A percentile compares a stretch with the other conserved stretches of the same genome.
phyloP scores from a whole-genome alignment of 2,888 invertebrate genomes.

The Lutraria lutraria region DNA sequence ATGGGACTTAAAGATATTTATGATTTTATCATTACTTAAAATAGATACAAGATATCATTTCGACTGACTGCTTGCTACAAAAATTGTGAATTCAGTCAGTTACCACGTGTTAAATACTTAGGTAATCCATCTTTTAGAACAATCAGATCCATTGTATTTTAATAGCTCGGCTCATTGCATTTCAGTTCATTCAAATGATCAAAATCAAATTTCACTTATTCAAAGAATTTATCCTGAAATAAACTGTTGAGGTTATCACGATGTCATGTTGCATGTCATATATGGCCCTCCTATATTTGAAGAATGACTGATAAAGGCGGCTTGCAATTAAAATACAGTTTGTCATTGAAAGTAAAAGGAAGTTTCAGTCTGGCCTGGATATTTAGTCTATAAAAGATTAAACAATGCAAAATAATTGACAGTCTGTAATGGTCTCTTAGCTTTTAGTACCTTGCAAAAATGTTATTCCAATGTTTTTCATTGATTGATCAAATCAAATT shows the following conservation, averaged over 20 bases:
- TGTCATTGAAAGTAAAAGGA: conserved; percentile 14
- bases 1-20: neutral
- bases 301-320: conserved; percentile 25
- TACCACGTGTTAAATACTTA: neutral
- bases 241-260: conserved; percentile 18
- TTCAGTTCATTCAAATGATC: neutral
- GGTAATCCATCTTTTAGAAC: neutral
- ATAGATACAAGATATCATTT: neutral
- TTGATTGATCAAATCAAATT: neutral
- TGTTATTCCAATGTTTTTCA: neutral
- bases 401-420: neutral
- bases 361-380: neutral
- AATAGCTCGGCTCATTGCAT: neutral
- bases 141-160: neutral
- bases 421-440: neutral
- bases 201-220: conserved; percentile 25
- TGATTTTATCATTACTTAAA: neutral
- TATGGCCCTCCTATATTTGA: conserved; percentile 29
- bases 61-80: neutral
- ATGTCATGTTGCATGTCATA: conserved; percentile 25
- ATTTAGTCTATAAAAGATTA: neutral
- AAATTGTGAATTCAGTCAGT: neutral
- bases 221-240: conserved; percentile 16
- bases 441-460: neutral
- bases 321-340: conserved; percentile 10